These are phyloP conservation scores for Cremastinae sp. DNA, from an alignment of 2,888 invertebrate species.

Conservation along the genomic window DNA sequence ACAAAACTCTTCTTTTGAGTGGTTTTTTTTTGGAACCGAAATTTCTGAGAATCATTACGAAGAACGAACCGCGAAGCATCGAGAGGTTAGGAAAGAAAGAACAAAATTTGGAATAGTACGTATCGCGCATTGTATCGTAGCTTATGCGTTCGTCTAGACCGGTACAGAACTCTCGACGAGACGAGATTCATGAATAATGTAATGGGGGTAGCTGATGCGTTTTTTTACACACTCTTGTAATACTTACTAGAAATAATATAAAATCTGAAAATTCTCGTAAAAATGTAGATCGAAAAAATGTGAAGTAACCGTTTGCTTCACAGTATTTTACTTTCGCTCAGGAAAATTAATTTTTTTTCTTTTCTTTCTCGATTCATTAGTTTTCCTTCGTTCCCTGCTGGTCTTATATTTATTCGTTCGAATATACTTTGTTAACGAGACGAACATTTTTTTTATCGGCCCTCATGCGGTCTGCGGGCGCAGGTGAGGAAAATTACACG, in stretches of 20 bases:
- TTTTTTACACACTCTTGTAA: conserved; percentile 63
- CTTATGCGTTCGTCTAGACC: conserved; percentile 45
- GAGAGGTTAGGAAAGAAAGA: conserved; percentile 9
- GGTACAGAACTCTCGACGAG: conserved; percentile 39
- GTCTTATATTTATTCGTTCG: conserved; percentile 41
- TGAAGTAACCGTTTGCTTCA: too few relatives aligned
- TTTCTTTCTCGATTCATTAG: background rate
- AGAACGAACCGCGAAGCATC: too few relatives aligned
- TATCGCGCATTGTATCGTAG: conserved; percentile 32
- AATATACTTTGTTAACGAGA: conserved; percentile 49
- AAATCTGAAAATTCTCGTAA: too few relatives aligned
- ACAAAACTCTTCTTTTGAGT: too few relatives aligned
- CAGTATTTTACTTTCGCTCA: too few relatives aligned
- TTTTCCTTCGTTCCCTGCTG: conserved; percentile 49
- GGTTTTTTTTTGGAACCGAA: too few relatives aligned
- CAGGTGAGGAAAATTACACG: conserved; percentile 74
- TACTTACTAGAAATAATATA: too few relatives aligned
- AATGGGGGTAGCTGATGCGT: conserved; percentile 68
- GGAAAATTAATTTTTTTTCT: conserved; percentile 17
- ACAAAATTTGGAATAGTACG: conserved; percentile 14
- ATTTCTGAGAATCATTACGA: too few relatives aligned
- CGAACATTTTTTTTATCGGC: conserved; percentile 76
- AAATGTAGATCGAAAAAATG: too few relatives aligned
- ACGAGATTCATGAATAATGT: conserved; percentile 73
- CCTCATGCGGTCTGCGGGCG: conserved; percentile 76